phyloP scores from a whole-genome alignment of 2,113 vertebrate genomes.

The Nematolebias whitei region DNA sequence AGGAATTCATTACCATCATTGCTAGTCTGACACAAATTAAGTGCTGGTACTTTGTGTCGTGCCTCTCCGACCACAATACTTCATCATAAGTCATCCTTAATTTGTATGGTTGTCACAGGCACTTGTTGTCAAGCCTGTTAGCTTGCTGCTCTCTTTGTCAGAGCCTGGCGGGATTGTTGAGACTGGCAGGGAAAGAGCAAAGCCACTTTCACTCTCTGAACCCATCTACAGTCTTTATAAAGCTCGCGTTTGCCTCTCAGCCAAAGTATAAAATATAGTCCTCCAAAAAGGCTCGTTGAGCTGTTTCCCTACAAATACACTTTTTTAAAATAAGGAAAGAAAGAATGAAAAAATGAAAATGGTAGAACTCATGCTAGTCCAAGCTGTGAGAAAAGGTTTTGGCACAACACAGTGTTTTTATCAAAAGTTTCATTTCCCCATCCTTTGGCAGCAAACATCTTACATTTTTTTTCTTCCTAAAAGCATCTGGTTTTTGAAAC shows the following conservation, averaged over 20 bases:
- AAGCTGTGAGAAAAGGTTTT: constrained; percentile 13
- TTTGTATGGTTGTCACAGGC: constrained; percentile 74
- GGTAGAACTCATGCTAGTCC: too few species aligned
- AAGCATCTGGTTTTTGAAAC: constrained; percentile 60
- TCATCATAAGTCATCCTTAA: constrained; percentile 78
- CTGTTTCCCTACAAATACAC: constrained; percentile 13
- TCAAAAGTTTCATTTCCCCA: constrained; percentile 19
- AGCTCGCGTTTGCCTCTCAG: constrained; percentile 46
- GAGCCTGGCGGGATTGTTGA: constrained; percentile 53
- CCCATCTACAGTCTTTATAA: constrained; percentile 30
- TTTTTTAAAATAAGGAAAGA: constrained; percentile 4
- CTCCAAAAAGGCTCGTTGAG: neutral
- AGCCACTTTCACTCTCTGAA: constrained; percentile 49
- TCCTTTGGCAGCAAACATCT: constrained; percentile 40
- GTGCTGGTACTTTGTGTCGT: constrained; percentile 75
- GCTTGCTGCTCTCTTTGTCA: constrained; percentile 69
- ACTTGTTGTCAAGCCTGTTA: constrained; percentile 67
- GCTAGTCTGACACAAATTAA: constrained; percentile 78
- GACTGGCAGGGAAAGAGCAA: constrained; percentile 43
- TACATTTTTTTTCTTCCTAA: constrained; percentile 41
- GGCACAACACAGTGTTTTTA: constrained; percentile 21
- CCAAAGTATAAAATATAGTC: constrained; percentile 50
- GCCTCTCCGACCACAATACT: constrained; percentile 77
- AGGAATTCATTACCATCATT: constrained; percentile 81
- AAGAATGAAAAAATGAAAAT: neutral